Evolutionary conservation across 2,113 vertebrate species (phyloP), one percentile per base, ranked within the genome.

Genomic region (Microcebus tavaratra): DNA sequence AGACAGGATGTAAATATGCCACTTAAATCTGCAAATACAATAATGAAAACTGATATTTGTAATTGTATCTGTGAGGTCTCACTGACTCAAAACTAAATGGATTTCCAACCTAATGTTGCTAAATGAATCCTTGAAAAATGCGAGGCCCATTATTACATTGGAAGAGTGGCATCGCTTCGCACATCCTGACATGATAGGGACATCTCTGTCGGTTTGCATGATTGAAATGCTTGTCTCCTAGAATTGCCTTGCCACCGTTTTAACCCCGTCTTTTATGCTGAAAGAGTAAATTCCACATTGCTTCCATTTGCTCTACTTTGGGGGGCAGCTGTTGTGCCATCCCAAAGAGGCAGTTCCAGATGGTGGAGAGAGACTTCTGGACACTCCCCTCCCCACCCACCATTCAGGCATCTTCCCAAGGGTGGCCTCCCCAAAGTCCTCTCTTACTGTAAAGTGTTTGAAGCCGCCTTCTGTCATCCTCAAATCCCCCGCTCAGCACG

Each of bases 1-100:
- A 97, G 97, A 96, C 92, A 96, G 97, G 97, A 98, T 98, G 95
- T 94, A 98, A 97, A 98, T 98, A 97, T 82, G 70, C 94, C 95
- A 98, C 97, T 98, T 97, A 98, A 97, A 98, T 97, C 96, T 95
- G 92, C 88, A 98, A 97, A 98, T 80, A 96, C 65, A 85, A 97
- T 98, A 98, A 98, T 97, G 98, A 98, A 98, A 99, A 98, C 96
- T 93, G 96, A 98, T 98, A 98, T 95, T 97, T 61, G 86, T 97
- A 98, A 98, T 94, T 98, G 79, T 82, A 91, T 97, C 90, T 98
- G 81, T 97, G 96, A 98, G 98, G 97, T 82, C 94, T 73, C 91
- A 97, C 29, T 98, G 98, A 98, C 94, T 98, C 93, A 96, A 96
- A 97, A 96, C 98, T 95, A 98, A 98, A 95, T 98, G 92, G 82